Evolutionary conservation across 1,140 invertebrate genomes (phyloP).

Genomic region (Drosophila nikananu): DNA sequence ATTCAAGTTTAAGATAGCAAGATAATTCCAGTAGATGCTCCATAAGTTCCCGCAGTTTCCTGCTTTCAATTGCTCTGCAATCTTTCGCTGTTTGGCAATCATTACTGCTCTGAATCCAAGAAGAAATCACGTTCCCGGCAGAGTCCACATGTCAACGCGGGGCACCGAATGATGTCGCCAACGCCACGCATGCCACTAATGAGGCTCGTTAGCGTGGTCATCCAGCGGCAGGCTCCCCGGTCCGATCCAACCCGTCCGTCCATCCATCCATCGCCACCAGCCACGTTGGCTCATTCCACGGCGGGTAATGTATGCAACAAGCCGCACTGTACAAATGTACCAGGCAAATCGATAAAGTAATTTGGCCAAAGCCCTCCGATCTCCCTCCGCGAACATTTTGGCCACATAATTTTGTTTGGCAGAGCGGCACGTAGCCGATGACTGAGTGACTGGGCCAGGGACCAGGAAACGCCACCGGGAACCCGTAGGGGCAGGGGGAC

Average conservation of each 20-base stretch:
- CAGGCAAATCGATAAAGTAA: constrained; percentile 82
- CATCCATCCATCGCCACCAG: neutral
- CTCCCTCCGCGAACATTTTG: constrained; percentile 58
- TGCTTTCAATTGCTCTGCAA: constrained; percentile 10
- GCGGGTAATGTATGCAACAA: constrained; percentile 76
- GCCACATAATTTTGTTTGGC: constrained; percentile 83
- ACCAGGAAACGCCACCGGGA: constrained; percentile 1
- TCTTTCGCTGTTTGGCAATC: constrained; percentile 34
- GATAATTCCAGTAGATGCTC: neutral
- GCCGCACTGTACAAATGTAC: constrained; percentile 77
- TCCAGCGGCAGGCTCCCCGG: constrained; percentile 23
- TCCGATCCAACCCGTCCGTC: constrained; percentile 2
- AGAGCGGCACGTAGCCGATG: constrained; percentile 66
- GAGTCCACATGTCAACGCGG: constrained; percentile 58
- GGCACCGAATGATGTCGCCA: constrained; percentile 46
- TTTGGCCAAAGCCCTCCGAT: constrained; percentile 72
- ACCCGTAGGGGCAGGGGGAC: neutral
- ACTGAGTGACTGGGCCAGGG: constrained; percentile 51
- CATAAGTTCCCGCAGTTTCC: neutral
- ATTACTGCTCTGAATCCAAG: constrained; percentile 48
- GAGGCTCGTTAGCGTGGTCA: constrained; percentile 80
- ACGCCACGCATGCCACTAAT: constrained; percentile 80
- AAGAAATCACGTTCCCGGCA: constrained; percentile 70
- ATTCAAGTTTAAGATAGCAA: too few relatives aligned
- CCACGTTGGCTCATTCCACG: neutral